phyloP scores from a whole-genome alignment of 1,140 invertebrate genomes.

The Conus betulinus region DNA sequence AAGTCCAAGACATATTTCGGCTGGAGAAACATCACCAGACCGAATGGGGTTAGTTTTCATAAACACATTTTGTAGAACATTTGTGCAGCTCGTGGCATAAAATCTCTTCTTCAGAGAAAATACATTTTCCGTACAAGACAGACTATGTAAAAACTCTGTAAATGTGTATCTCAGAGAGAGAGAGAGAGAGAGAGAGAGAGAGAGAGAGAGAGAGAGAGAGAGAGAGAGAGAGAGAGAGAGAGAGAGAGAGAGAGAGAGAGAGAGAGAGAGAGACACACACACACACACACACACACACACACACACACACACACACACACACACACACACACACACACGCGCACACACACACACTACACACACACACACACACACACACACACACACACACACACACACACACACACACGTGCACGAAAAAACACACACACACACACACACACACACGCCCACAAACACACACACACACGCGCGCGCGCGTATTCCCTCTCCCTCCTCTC shows the following conservation, averaged over 20 bases:
- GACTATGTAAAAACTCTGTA: no score
- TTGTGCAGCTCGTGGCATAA: no score
- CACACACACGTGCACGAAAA: neutral
- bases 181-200: neutral
- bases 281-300: constrained; percentile 10
- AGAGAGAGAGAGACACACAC: constrained; percentile 5
- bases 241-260: neutral
- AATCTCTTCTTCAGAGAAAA: no score
- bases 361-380: neutral
- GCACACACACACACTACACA: neutral
- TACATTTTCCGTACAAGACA: no score
- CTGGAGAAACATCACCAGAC: no score
- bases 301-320: constrained; percentile 13
- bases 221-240: neutral
- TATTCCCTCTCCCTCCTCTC: no score
- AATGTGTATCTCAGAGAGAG: no score
- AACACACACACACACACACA: neutral
- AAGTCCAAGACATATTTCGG: no score
- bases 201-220: neutral
- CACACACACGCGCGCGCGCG: neutral
- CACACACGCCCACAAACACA: neutral
- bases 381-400: neutral
- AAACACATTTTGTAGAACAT: no score
- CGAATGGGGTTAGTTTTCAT: no score
- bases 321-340: constrained; percentile 6